Percentiles rank a stretch among this genome's conserved stretches.
Evolutionary conservation across 2,888 invertebrate genomes (phyloP).

Genomic region (Galeruca laticollis): DNA sequence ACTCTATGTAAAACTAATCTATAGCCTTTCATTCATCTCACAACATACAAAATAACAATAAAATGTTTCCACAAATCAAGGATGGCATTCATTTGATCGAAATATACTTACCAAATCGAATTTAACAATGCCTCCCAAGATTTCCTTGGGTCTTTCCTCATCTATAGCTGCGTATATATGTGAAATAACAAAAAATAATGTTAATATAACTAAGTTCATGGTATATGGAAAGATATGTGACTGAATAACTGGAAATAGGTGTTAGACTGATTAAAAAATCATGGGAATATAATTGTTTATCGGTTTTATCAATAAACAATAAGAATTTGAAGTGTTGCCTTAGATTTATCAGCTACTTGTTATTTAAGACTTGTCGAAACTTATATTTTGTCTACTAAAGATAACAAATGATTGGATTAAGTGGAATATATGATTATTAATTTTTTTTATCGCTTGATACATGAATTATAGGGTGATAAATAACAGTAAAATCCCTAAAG

Average conservation of each 20-base stretch:
- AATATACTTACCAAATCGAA: neutral
- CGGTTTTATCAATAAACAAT: neutral
- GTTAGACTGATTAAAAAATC: too few relatives aligned
- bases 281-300: neutral
- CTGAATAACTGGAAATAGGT: too few relatives aligned
- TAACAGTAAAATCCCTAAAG: too few relatives aligned
- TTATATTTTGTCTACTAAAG: neutral
- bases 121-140: neutral
- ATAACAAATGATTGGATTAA: neutral
- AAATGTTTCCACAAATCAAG: neutral
- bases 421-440: too few relatives aligned
- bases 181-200: neutral
- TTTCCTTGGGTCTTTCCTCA: too few relatives aligned
- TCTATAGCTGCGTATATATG: neutral
- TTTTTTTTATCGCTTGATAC: too few relatives aligned
- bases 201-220: neutral
- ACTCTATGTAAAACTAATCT: too few relatives aligned
- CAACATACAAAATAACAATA: too few relatives aligned
- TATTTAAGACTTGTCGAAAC: neutral
- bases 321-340: neutral
- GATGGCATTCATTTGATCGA: too few relatives aligned
- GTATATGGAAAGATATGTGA: neutral
- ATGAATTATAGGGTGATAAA: too few relatives aligned
- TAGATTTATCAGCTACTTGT: neutral
- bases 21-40: too few relatives aligned